Evolutionary conservation across 2,888 invertebrate genomes (phyloP), one percentile per base, ranked within the genome.

Genomic region (Linyphia triangularis): DNA sequence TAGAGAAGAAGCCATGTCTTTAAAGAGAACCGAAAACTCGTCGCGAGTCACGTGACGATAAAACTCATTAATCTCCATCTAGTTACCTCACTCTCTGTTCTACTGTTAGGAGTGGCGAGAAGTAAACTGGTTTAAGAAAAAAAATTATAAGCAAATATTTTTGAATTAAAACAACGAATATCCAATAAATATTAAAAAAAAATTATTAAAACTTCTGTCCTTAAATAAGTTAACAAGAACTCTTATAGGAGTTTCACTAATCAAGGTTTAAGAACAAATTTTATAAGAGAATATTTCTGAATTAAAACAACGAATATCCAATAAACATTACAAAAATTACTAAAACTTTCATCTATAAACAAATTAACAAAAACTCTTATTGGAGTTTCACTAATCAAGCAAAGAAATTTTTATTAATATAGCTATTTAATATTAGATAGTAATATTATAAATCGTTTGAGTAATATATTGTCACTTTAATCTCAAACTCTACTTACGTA

Each of bases 11-110:
- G 13, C 16, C 57, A 19, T 26, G 26, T 63, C 28, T 63, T 63
- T 28, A 28, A 28, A 9, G 19, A 24, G 63, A 28, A 13, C 13
- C 59, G 3, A 57, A 59, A 73, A 73, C 30, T 73, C 57, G 57
- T 19, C 59, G n/a, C 2, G 16, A 72, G 40, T 82, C 82, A 82
- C 82, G 70, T 82, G 82, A 82, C 33, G 59, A 13, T 19, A 24
- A 19, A 9, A 37, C 24, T 37, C 70, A 63, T 82, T 82, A 82
- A 82, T 82, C 82, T 69, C 40, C 51, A 51, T 51, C 51, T 37
- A n/a, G 82, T 82, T 82, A 72, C 82, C 72, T 72, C 43, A n/a
- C 37, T 63, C 61, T 43, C 24, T n/a, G 16, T 22, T 24, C 65
- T 59, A 69, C 59, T 37, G 26, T 61, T n/a, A 19, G 63, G 9